Evolutionary conservation across 2,113 vertebrate species (phyloP).

Genomic region (Amazona guildingii): DNA sequence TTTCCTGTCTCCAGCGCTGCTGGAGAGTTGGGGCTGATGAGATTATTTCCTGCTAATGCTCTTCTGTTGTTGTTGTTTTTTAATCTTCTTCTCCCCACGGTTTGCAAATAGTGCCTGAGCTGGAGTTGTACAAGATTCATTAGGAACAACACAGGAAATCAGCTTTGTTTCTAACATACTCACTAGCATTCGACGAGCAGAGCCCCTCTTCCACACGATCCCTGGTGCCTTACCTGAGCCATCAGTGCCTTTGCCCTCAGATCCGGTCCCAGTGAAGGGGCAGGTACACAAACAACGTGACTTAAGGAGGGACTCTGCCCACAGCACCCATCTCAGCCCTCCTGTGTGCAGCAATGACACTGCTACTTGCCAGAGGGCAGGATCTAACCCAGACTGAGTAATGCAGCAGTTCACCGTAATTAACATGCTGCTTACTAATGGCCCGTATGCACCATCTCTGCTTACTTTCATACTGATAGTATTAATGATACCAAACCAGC

Average conservation of each 20-base stretch:
- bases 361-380: neutral
- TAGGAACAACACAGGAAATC: neutral
- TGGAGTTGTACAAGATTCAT: constrained; percentile 10
- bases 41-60: constrained; percentile 70
- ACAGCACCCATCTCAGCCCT: accelerated
- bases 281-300: neutral
- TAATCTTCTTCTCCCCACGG: constrained; percentile 35
- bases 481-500: neutral
- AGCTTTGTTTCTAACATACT: constrained; percentile 1
- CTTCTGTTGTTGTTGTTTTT: constrained; percentile 60
- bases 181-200: neutral
- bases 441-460: constrained; percentile 9
- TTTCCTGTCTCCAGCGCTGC: constrained; percentile 70
- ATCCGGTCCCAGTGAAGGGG: neutral
- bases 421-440: constrained; percentile 30
- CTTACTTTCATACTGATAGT: constrained; percentile 7
- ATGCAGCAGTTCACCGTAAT: constrained; percentile 41
- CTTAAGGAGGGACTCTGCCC: accelerated
- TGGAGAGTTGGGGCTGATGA: constrained; percentile 69
- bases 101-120: constrained; percentile 66
- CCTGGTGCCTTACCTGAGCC: neutral
- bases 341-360: neutral
- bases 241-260: neutral
- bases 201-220: neutral
- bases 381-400: constrained; percentile 17